Percentiles rank a stretch among this genome's conserved stretches.
phyloP scores from a whole-genome alignment of 2,888 invertebrate genomes.

The Stegophylla sp. region DNA sequence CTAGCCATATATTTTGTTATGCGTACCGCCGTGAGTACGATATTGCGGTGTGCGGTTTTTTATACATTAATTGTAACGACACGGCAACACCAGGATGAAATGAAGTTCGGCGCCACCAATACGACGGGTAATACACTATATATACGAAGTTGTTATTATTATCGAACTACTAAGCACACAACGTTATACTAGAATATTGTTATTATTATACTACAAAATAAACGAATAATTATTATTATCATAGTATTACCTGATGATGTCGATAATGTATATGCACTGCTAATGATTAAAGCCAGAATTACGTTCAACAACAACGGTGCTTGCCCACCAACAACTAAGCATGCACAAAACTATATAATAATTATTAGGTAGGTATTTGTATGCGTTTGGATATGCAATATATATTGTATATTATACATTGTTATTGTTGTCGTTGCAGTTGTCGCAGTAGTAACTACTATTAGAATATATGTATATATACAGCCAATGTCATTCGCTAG shows the following conservation, averaged over 20 bases:
- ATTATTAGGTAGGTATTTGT: neutral
- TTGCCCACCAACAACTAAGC: constrained; percentile 21
- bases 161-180: neutral
- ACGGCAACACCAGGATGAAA: no score
- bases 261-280: constrained; percentile 4
- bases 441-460: no score
- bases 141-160: neutral
- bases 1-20: no score
- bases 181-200: neutral
- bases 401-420: neutral
- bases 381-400: no score
- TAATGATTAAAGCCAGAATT: constrained; percentile 28
- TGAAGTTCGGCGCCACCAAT: no score
- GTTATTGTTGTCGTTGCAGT: constrained; percentile 7
- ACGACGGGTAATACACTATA: no score
- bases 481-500: no score
- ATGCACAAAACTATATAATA: constrained; percentile 29
- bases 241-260: constrained; percentile 45
- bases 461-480: no score
- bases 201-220: neutral
- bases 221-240: neutral
- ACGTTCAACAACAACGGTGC: constrained; percentile 4
- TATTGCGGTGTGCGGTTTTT: no score
- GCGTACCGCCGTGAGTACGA: no score
- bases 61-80: no score